Evolutionary conservation across 2,797 vertebrate species (phyloP), one percentile per base, ranked within the genome.

Genomic region (Salarias fasciatus): DNA sequence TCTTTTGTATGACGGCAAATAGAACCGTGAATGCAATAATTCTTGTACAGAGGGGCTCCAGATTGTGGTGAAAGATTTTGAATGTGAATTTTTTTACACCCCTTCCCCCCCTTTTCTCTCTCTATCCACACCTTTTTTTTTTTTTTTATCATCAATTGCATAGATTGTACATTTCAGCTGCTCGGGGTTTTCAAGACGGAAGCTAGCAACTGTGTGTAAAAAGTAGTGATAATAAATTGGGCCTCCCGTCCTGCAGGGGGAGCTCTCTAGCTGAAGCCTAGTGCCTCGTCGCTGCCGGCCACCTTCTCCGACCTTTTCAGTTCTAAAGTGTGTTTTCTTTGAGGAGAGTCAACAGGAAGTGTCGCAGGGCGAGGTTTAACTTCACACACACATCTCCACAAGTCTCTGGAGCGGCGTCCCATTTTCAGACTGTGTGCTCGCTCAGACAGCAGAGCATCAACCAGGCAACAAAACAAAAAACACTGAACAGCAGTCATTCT

Each of bases 1-100:
- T 44, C 77, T 85, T n/a, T 85, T 74, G 53, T 84, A 83, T 69
- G 79, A 74, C 85, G 66, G 63, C 85, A 82, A 80, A 71, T 86
- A 74, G 80, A 88, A 65, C 79, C 78, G 85, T 79, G 89, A 90
- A 91, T 90, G 91, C 91, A 93, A 92, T 93, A 91, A 93, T 87
- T 84, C 79, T 81, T 81, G 76, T 89, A 84, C 67, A 74, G 76
- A 65, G 83, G 80, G 70, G 78, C 62, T 86, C 65, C 72, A 83
- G 77, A 74, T 86, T 84, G 83, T 77, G 74, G 66, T 69, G 67
- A 80, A 78, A 82, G 79, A 71, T 80, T 86, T 85, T 92, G 86
- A 93, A 91, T 91, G 91, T 92, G 84, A 92, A 80, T 87, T 91
- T 89, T 80, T 88, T 83, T 80, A 54, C 72, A 10, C 28, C 45